Evolutionary conservation across 2,113 vertebrate species (phyloP).

Genomic region (Sturnira hondurensis): DNA sequence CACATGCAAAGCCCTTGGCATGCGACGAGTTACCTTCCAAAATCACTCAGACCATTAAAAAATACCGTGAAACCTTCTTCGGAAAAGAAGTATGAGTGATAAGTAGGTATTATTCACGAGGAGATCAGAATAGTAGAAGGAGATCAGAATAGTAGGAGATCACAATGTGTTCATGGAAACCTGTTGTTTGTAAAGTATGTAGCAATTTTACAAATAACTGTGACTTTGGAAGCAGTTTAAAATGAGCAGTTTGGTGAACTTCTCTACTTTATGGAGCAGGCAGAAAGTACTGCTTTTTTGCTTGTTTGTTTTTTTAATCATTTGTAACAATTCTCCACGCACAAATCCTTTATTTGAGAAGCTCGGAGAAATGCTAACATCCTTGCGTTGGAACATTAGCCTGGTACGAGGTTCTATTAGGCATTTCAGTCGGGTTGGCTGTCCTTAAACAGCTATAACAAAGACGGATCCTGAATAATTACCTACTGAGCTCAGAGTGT

Average conservation of each 20-base stretch:
- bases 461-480: not conserved
- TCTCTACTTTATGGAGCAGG: not conserved
- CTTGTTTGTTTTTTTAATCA: not conserved
- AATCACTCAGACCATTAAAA: not conserved
- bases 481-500: not conserved
- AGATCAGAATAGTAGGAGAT: not conserved
- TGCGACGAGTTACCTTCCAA: accelerated
- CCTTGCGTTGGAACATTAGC: constrained; percentile 19
- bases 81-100: not conserved
- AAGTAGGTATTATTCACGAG: not conserved
- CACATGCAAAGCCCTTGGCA: not conserved
- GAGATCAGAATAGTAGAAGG: not conserved
- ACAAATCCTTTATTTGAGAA: constrained; percentile 2
- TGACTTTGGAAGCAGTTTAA: not conserved
- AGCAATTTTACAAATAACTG: not conserved
- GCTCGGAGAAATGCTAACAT: constrained; percentile 38
- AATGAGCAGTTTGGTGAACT: constrained; percentile 14
- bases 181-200: not conserved
- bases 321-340: constrained; percentile 12
- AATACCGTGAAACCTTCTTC: not conserved
- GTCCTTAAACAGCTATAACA: constrained; percentile 31
- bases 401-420: not conserved
- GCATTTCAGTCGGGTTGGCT: constrained; percentile 28
- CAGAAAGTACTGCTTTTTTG: not conserved
- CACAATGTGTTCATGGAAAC: not conserved